Evolutionary conservation across 2,113 vertebrate species (phyloP).

Genomic region (Progne subis): DNA sequence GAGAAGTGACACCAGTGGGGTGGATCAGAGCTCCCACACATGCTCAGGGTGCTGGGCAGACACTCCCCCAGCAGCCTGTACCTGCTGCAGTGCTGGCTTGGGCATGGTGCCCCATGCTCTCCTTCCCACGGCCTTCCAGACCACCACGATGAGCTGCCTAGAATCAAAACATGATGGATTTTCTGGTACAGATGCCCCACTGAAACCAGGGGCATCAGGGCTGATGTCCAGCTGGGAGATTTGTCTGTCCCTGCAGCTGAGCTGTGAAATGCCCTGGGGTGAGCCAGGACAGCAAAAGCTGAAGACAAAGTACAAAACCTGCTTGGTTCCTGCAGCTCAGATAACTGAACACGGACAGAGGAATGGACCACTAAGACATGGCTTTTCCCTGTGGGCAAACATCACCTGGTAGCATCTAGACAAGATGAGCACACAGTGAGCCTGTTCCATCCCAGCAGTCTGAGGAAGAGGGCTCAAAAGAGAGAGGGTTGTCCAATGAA

Average conservation of each 20-base stretch:
- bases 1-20: neutral
- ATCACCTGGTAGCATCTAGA: neutral
- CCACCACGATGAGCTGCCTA: accelerated
- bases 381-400: neutral
- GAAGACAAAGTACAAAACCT: neutral
- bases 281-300: neutral
- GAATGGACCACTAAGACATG: neutral
- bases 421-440: accelerated
- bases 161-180: neutral
- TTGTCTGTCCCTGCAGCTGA: neutral
- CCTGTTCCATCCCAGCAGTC: neutral
- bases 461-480: neutral
- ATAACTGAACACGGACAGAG: neutral
- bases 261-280: neutral
- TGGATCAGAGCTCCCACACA: neutral
- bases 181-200: neutral
- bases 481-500: accelerated
- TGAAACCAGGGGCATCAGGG: neutral
- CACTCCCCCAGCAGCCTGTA: neutral
- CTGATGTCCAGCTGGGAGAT: neutral
- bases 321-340: neutral
- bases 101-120: neutral
- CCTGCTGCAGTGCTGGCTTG: neutral
- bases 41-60: neutral
- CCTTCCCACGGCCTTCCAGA: neutral